Evolutionary conservation across 2,888 invertebrate species (phyloP).

Genomic region (Halictus ligatus): DNA sequence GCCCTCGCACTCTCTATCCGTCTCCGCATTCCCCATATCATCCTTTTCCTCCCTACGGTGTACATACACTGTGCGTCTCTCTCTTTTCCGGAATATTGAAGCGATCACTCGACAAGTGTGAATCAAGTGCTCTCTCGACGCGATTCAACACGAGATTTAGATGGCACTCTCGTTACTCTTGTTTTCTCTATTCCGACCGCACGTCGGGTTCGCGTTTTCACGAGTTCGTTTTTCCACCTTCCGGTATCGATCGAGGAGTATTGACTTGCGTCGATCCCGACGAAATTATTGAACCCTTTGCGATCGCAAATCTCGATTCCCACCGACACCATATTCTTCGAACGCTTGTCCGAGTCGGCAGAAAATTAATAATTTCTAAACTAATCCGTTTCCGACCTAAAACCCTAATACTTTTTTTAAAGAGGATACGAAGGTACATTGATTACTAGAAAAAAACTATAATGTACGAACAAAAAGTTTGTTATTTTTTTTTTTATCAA

Average conservation of each 20-base stretch:
- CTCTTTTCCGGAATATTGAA: constrained; percentile 50
- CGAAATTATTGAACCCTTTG: constrained; percentile 6
- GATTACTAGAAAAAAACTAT: no score
- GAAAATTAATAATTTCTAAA: not conserved
- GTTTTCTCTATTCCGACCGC: constrained; percentile 10
- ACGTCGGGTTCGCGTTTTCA: not conserved
- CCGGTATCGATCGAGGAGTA: not conserved
- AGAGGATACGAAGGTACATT: no score
- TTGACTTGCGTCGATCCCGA: not conserved
- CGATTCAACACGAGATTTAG: constrained; percentile 19
- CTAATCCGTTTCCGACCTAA: not conserved
- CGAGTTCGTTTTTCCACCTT: not conserved
- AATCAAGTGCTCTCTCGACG: constrained; percentile 44
- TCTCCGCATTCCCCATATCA: constrained; percentile 17
- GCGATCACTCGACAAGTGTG: constrained; percentile 38
- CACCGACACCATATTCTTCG: not conserved
- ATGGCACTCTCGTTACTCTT: constrained; percentile 14
- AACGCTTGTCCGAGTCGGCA: not conserved
- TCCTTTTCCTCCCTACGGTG: constrained; percentile 6
- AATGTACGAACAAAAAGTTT: no score
- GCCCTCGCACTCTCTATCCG: constrained; percentile 17
- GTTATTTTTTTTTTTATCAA: no score
- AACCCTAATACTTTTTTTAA: no score
- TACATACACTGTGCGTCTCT: not conserved
- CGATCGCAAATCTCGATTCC: not conserved